Percentiles rank a stretch among this genome's conserved stretches.
Evolutionary conservation across 2,888 invertebrate genomes (phyloP).

Genomic region (Nemapogon koenigi): DNA sequence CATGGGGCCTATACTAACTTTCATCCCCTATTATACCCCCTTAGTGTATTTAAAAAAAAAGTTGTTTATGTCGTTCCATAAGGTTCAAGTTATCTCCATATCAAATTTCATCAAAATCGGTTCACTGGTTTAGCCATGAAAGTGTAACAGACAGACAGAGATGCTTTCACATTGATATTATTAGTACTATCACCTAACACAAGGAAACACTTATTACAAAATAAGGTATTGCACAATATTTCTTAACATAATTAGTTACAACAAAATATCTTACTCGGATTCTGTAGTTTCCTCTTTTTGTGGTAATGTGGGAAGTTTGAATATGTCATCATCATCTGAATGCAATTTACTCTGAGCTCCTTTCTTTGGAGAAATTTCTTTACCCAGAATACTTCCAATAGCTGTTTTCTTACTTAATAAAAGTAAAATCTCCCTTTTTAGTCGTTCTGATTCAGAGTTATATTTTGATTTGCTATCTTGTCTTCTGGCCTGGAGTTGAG

Average conservation of each 20-base stretch:
- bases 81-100: too few species aligned
- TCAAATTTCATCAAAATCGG: too few species aligned
- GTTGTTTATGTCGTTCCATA: too few species aligned
- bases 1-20: too few species aligned
- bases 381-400: slow-evolving; percentile 71
- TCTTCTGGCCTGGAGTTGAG: slow-evolving; percentile 77
- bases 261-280: slow-evolving; percentile 44
- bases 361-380: slow-evolving; percentile 57
- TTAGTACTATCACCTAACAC: not conserved
- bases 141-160: slow-evolving; percentile 11
- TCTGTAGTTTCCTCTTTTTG: slow-evolving; percentile 34
- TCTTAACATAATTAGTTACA: not conserved
- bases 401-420: slow-evolving; percentile 81
- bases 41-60: too few species aligned
- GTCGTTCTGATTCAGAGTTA: slow-evolving; percentile 72
- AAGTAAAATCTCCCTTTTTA: slow-evolving; percentile 75
- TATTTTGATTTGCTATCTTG: slow-evolving; percentile 76
- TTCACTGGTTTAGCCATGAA: too few species aligned
- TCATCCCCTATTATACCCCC: too few species aligned
- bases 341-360: slow-evolving; percentile 21
- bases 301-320: slow-evolving; percentile 66
- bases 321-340: slow-evolving; percentile 65
- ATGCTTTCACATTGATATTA: not conserved
- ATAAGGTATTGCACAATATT: not conserved
- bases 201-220: not conserved